phyloP scores from a whole-genome alignment of 2,888 invertebrate genomes.

The Lumbricus terrestris region DNA sequence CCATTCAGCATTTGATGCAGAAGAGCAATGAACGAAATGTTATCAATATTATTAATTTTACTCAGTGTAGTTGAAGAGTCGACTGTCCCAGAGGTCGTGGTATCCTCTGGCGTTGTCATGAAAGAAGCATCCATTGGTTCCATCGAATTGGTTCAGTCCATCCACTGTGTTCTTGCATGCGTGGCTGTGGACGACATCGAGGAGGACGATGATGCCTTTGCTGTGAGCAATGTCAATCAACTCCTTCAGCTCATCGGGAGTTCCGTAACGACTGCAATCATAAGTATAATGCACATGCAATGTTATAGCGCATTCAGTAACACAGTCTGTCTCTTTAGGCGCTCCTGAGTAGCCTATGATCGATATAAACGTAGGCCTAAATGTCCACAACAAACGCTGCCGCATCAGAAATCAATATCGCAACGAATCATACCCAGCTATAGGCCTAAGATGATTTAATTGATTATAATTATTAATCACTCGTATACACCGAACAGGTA shows the following conservation, averaged over 20 bases:
- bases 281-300: neutral
- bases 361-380: too few species aligned
- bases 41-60: too few species aligned
- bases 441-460: too few species aligned
- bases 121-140: constrained; percentile 88
- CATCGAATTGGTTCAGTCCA: constrained; percentile 95
- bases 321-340: too few species aligned
- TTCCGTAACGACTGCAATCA: constrained; percentile 81
- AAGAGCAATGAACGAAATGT: neutral
- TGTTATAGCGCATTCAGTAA: too few species aligned
- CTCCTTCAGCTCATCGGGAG: constrained; percentile 90
- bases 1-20: neutral
- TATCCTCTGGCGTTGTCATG: constrained; percentile 85
- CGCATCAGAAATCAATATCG: too few species aligned
- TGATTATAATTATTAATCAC: too few species aligned
- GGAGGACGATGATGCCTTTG: constrained; percentile 80
- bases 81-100: constrained; percentile 93
- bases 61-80: constrained; percentile 92
- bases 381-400: too few species aligned
- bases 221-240: constrained; percentile 89
- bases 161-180: constrained; percentile 96
- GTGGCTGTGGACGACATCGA: constrained; percentile 98
- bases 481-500: neutral
- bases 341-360: too few species aligned
- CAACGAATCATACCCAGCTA: too few species aligned